phyloP scores from a whole-genome alignment of 2,888 invertebrate genomes.

The Prosopocoilus inquinatus region DNA sequence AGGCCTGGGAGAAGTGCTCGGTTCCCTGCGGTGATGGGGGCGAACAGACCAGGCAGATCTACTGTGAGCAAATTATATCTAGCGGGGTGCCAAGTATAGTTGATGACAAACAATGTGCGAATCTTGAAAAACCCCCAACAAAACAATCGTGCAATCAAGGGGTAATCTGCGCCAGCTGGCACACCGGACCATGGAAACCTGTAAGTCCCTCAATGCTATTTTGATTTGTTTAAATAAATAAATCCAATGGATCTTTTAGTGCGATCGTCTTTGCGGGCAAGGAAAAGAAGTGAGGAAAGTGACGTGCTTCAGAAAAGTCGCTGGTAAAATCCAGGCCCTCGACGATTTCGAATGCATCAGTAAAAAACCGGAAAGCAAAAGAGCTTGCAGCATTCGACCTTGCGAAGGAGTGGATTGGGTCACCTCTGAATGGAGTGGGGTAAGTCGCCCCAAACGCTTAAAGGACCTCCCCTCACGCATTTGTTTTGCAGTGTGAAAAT shows the following conservation, averaged over 20 bases:
- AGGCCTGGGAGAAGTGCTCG: slow-evolving; percentile 79
- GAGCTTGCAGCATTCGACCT: slow-evolving; percentile 72
- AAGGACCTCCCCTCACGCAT: background rate
- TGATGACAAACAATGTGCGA: slow-evolving; percentile 71
- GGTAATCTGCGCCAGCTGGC: slow-evolving; percentile 82
- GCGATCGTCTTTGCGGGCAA: slow-evolving; percentile 86
- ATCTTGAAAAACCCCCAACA: slow-evolving; percentile 65
- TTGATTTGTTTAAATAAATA: too few relatives aligned
- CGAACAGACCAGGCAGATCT: slow-evolving; percentile 66
- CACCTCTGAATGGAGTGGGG: slow-evolving; percentile 82
- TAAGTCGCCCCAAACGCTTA: slow-evolving; percentile 51
- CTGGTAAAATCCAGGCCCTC: slow-evolving; percentile 65
- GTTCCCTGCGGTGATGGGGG: slow-evolving; percentile 79
- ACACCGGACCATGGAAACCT: slow-evolving; percentile 85
- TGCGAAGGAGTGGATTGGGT: slow-evolving; percentile 94
- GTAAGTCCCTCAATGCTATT: slow-evolving; percentile 54
- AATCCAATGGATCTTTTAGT: slow-evolving; percentile 57
- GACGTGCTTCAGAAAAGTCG: slow-evolving; percentile 69
- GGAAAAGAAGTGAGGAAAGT: slow-evolving; percentile 81
- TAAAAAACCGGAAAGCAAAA: slow-evolving; percentile 69
- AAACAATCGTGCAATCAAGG: slow-evolving; percentile 74
- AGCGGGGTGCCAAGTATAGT: slow-evolving; percentile 71
- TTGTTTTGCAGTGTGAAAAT: slow-evolving; percentile 64
- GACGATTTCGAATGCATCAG: slow-evolving; percentile 64
- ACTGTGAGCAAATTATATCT: slow-evolving; percentile 76